Base-by-base conservation (phyloP, 2,113 vertebrate species). In the Mobula birostris region DNA sequence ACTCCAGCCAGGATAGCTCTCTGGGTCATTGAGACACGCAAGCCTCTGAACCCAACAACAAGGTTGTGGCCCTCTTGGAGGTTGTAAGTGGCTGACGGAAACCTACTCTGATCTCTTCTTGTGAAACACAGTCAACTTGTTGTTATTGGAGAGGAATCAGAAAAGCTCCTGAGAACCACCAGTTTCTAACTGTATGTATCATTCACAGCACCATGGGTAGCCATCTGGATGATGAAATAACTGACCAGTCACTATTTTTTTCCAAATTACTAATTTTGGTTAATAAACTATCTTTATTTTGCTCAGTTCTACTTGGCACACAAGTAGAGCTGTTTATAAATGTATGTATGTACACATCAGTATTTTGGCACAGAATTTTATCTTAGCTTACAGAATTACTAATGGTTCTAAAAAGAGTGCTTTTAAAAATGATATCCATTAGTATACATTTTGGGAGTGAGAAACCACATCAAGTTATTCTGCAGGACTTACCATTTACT, bases 281-380 rank as follows among this genome's bases (percentile, higher is more conserved):
- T 61, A 90, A 68, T 66, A 90, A 90, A 90, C 5, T 66, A 68
- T 66, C n/a, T 90, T 68, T 90, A 90, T 66, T 68, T 90, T 19
- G 61, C 7, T 15, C 58, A 66, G 32, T 90, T 90, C 63, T 68
- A 63, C 32, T 90, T 61, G 32, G 2, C 61, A 66, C 29, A 32
- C 29, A 32, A 90, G 27, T 63, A 66, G 12, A 90, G 85, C 56
- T 61, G 32, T 66, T 66, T 90, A 68, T 90, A 29, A 90, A 63
- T 68, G 61, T 19, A 32, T 66, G 15, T 83, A 56, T 90, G 61
- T 68, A 66, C 63, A n/a, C 14, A 0, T n/a, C 15, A 90, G 85
- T 87, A 87, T 87, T 87, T 87, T 87, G 48, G 83, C 83, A n/a
- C 29, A 48, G 83, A 48, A 32, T 66, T 90, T 88, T 90, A 90